A percentile compares a stretch with the other conserved stretches of the same genome.
These are phyloP conservation scores for Ptiloglossa arizonensis DNA, from an alignment of 1,140 invertebrate genomes.

Conservation along the genomic window DNA sequence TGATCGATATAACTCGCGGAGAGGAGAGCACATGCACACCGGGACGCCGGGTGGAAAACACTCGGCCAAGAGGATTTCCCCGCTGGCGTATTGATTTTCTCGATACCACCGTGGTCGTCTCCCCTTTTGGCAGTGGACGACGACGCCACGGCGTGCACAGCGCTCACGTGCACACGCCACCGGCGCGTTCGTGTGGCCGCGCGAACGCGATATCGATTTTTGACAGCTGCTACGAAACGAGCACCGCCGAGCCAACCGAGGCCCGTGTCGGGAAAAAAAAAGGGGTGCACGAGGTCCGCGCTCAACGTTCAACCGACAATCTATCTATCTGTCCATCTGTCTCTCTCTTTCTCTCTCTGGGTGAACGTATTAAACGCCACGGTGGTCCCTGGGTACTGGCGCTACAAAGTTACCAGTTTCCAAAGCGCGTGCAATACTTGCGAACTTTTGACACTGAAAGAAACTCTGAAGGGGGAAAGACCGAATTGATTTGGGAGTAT, in stretches of 20 bases:
- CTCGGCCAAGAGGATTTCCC: constrained; percentile 62
- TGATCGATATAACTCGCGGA: constrained; percentile 56
- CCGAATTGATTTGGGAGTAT: no score
- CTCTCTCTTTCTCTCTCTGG: neutral
- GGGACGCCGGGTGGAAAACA: constrained; percentile 50
- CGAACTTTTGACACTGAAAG: no score
- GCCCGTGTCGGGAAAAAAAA: constrained; percentile 28
- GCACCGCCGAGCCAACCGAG: constrained; percentile 2
- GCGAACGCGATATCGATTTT: constrained; percentile 78
- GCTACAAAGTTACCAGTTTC: no score
- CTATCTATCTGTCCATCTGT: no score
- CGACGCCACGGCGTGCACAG: neutral
- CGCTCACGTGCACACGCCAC: neutral
- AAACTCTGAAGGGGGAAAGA: no score
- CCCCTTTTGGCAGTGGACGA: constrained; percentile 24
- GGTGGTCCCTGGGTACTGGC: no score
- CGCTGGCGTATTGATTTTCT: constrained; percentile 69
- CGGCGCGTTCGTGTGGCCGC: constrained; percentile 10
- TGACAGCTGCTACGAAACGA: constrained; percentile 78
- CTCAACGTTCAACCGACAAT: constrained; percentile 16
- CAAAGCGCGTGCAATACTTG: no score
- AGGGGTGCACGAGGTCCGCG: constrained; percentile 45
- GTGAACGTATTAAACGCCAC: no score
- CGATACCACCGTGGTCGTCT: constrained; percentile 45
- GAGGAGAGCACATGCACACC: constrained; percentile 46